Conservation (phyloP, 2,888 invertebrate genomes). For the Dicyrtomina minuta region DNA sequence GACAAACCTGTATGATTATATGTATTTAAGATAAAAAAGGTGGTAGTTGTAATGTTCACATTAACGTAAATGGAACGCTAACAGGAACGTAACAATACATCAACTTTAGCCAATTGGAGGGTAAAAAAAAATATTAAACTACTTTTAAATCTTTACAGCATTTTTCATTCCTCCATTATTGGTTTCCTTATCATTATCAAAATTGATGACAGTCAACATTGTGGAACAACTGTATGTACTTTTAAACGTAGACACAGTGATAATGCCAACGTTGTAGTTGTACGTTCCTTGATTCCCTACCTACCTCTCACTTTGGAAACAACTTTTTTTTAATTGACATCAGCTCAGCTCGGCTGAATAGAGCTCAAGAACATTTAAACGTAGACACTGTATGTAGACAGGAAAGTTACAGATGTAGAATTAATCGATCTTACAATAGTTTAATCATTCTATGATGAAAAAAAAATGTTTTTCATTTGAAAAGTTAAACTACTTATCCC, state of each 20-base stretch:
- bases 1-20: too few species aligned
- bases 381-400: background rate
- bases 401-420: conserved; percentile 13
- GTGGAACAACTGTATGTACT: too few species aligned
- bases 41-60: too few species aligned
- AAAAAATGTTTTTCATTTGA: background rate
- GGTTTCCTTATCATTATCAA: too few species aligned
- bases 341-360: background rate
- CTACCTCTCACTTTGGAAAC: background rate
- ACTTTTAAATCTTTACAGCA: background rate
- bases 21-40: too few species aligned
- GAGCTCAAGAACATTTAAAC: too few species aligned
- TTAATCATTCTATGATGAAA: background rate
- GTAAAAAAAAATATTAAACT: background rate
- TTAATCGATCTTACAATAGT: conserved; percentile 1
- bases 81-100: too few species aligned
- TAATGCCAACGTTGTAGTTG: background rate
- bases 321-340: background rate
- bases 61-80: too few species aligned
- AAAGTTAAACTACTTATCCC: conserved; percentile 9
- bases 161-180: background rate
- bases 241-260: too few species aligned
- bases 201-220: too few species aligned
- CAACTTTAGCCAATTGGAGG: too few species aligned
- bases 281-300: background rate